Evolutionary conservation across 92 coral and sea anemone species (phyloP), one percentile per base, ranked within the genome.

Genomic region (Heliopora coerulea): DNA sequence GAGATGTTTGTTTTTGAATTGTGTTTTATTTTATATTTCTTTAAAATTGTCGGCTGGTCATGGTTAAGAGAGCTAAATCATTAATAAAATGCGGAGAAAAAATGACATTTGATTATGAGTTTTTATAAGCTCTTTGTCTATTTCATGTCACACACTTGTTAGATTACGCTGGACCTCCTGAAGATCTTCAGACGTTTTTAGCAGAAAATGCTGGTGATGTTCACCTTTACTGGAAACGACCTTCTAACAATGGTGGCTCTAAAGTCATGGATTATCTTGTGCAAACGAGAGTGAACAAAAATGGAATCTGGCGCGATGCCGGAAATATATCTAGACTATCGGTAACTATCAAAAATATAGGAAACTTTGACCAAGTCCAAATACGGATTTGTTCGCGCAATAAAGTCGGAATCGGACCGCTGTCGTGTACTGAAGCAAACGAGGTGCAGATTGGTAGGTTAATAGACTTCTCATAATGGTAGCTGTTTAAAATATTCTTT

Each of bases 161-260:
- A 66, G 73, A 23, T 41, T n/a, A 41, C 12, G 35, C 73, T 19
- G 56, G 57, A 10, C 28, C 57, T 11, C 73, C 73, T 4, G n/a
- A 24, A 24, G 57, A 15, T 10, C 18, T 66, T 0, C 34, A 33
- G 11, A 27, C 33, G n/a, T n/a, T 41, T 3, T 19, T 25, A 7
- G 8, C 56, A 21, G 20, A 66, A 30, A 57, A 54, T 2, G 73
- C 34, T 14, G 7, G 39, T 0, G 26, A 0, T n/a, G 73, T 66
- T 23, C 34, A 57, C 8, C 56, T 66, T 6, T 41, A 23, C 9
- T 66, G 73, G 73, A 42, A 18, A 33, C 73, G 50, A 41, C 73
- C 73, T 1, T 26, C 48, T 1, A 41, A 21, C 14, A 46, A 66
- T 46, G 73, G 73, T 41, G 73, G 73, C 24, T 21, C 35, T 41